Base-by-base conservation (phyloP, 1,140 invertebrate species). In the Oryctes rhinoceros region DNA sequence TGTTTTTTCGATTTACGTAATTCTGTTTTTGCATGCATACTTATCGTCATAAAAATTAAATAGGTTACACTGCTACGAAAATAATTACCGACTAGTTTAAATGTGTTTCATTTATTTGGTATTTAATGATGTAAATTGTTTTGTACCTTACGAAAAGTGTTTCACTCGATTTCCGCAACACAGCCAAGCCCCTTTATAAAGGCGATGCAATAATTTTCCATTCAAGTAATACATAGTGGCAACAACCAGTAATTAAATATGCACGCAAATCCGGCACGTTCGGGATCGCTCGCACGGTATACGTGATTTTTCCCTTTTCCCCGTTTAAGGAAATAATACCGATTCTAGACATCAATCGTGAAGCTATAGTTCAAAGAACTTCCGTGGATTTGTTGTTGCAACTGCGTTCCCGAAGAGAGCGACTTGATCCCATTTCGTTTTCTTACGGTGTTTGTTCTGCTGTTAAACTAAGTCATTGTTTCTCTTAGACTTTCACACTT, bases 401-500 rank as follows among this genome's bases (percentile, higher is more conserved):
- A 59, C 65, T 71, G 24, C 65, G 65, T 35, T 37, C 11, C 9
- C 37, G 65, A 37, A 71, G 65, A 24, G 65, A 30, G 24, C 35
- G 65, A 35, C 65, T 71, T 71, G 65, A 71, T 71, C 65, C 18
- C 65, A 71, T 37, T 71, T 37, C 20, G 20, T 71, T 71, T 13
- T 71, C 18, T 24, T 71, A 71, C 20, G 18, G 65, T 71, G 65
- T 71, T 71, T 71, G 65, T 37, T 71, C 65, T 71, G 65, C 65
- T 71, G 65, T 71, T 71, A 71, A 71, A 71, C 65, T 71, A 71
- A 71, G 35, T 71, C 65, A 71, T 71, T 71, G 65, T 71, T 71
- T 71, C 65, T 71, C 65, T 71, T 71, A 71, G 65, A 71, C 65
- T 71, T 71, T 71, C 65, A 71, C 65, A 71, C 65, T 71, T 71